A percentile compares a stretch with the other conserved stretches of the same genome.
phyloP scores from a whole-genome alignment of 2,113 vertebrate genomes.

The Hemiprocne comata region DNA sequence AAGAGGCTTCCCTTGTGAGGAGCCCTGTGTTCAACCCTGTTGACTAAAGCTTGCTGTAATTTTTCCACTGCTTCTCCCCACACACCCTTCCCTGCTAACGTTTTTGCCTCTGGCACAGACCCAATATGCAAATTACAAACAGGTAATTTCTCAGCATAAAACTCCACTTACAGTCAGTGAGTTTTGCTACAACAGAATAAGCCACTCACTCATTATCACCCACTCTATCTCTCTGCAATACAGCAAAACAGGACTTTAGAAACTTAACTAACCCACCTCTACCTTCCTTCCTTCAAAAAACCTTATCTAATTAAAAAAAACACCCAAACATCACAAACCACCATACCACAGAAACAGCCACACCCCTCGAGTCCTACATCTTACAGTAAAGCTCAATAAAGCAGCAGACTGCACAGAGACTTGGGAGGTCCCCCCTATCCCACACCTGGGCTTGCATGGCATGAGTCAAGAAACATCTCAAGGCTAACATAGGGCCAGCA shows the following conservation, averaged over 20 bases:
- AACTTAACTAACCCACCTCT: not conserved
- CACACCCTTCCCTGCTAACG: not conserved
- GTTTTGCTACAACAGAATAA: not conserved
- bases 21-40: not conserved
- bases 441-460: not conserved
- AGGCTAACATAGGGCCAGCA: not conserved
- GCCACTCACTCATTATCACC: not conserved
- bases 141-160: not conserved
- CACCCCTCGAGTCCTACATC: too few relatives aligned
- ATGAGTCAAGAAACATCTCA: not conserved
- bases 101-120: slow-evolving; percentile 3
- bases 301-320: not conserved
- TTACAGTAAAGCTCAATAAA: not conserved
- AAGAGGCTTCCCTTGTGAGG: not conserved
- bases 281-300: not conserved
- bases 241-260: not conserved
- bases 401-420: not conserved
- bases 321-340: not conserved
- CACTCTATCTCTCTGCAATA: not conserved
- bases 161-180: not conserved
- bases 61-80: slow-evolving; percentile 11
- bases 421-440: not conserved
- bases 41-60: slow-evolving; percentile 31
- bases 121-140: not conserved
- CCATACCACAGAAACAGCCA: not conserved